Conservation (phyloP, 2,113 vertebrate genomes). For the Erythrocebus patas region DNA sequence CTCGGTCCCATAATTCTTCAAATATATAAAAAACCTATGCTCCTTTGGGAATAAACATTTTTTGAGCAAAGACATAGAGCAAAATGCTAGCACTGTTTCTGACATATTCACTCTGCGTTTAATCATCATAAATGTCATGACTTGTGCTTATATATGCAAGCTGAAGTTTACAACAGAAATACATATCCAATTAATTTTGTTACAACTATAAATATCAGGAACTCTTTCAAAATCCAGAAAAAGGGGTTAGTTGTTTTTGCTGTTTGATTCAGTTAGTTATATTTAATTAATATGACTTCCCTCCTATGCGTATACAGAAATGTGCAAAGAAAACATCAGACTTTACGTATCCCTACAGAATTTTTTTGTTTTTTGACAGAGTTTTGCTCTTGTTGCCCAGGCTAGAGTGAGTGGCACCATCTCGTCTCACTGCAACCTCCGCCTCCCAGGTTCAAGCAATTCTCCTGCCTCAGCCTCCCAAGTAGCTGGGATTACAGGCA, state of each 20-base stretch:
- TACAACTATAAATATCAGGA: neutral
- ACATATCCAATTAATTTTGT: neutral
- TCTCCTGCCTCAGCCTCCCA: no score
- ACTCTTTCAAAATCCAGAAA: neutral
- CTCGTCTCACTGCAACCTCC: no score
- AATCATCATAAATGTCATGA: neutral
- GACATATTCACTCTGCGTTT: neutral
- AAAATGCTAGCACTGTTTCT: neutral
- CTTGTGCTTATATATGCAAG: neutral
- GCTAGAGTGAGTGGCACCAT: no score
- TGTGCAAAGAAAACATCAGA: neutral
- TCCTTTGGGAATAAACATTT: neutral
- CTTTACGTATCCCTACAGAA: neutral
- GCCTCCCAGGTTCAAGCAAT: no score
- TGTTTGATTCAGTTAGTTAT: neutral
- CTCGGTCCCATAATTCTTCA: neutral
- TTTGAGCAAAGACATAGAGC: neutral
- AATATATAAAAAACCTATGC: neutral
- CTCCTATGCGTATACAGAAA: neutral
- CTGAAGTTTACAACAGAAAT: constrained; percentile 1
- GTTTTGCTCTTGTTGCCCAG: no score
- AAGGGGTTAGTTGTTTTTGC: neutral
- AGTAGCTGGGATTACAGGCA: no score
- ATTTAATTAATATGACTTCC: neutral
- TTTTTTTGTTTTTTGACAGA: neutral